Percentiles rank a stretch among this genome's conserved stretches.
Evolutionary conservation across 2,797 vertebrate species (phyloP).

Genomic region (Betta splendens): DNA sequence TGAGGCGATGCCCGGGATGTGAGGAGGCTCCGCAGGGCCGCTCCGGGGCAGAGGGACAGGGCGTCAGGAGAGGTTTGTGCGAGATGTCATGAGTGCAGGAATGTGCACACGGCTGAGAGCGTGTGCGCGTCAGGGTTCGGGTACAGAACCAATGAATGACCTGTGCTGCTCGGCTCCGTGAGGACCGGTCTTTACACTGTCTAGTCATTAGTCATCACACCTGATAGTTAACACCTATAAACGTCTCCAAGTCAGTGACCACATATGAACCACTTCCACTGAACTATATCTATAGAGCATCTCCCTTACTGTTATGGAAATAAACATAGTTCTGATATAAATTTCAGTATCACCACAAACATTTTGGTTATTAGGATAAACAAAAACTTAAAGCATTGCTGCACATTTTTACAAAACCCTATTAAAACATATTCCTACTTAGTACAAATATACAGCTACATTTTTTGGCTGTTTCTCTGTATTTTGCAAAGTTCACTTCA

Average conservation of each 20-base stretch:
- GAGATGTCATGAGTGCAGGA: constrained; percentile 41
- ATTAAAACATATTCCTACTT: not conserved
- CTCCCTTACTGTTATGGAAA: too few relatives aligned
- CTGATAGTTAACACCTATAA: constrained; percentile 12
- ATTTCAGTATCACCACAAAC: not conserved
- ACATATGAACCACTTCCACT: too few relatives aligned
- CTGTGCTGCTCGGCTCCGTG: not conserved
- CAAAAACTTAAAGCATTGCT: not conserved
- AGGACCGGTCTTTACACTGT: constrained; percentile 2
- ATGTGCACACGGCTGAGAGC: constrained; percentile 2
- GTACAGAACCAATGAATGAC: constrained; percentile 36
- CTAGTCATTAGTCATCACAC: constrained; percentile 10
- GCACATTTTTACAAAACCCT: not conserved
- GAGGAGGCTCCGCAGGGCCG: constrained; percentile 63
- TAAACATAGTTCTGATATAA: too few relatives aligned
- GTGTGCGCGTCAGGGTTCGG: not conserved
- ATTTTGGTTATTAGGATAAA: not conserved
- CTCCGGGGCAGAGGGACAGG: constrained; percentile 62
- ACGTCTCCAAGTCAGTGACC: too few relatives aligned
- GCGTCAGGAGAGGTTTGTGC: constrained; percentile 71
- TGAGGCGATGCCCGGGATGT: constrained; percentile 58
- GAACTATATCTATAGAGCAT: too few relatives aligned
- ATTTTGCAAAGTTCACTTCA: constrained; percentile 8
- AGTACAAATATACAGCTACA: constrained; percentile 1
- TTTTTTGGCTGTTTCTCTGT: constrained; percentile 6